Base-by-base conservation (phyloP, 2,797 vertebrate genomes). In the Pelochelys cantorii region DNA sequence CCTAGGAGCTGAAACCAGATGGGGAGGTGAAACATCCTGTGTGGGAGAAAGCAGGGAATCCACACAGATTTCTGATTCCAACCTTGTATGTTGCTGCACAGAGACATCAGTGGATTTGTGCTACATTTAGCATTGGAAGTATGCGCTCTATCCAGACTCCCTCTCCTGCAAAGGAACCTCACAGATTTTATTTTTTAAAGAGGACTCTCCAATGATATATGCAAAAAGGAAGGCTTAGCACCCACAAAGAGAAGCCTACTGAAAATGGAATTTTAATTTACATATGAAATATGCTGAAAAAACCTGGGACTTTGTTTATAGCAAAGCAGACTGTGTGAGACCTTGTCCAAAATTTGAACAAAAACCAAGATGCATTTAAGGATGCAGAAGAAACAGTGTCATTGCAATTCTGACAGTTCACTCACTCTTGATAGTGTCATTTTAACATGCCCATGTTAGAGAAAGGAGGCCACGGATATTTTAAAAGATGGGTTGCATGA, bases 381-480 rank as follows among this genome's bases (percentile, higher is more conserved):
- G 42, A 42, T 6, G 5, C 42, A 42, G 5, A 54, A 54, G 62
- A 29, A 31, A 62, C 13, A 53, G 15, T 15, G 86, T 62, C 94
- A 90, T 93, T 90, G 83, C 31, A 90, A 84, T 95, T 87, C 85
- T 53, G 57, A 95, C 89, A 88, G 84, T 86, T 92, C 88, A 59
- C 90, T 93, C 87, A 84, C 89, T 83, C 77, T 91, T 95, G 65
- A 92, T 91, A 95, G 27, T 84, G 83, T 89, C 84, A 68, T 57
- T 90, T 95, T 93, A 89, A 93, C 54, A 87, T 22, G 74, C 23
- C 31, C 54, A 57, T 90, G 78, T 87, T 83, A 89, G 75, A 62
- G 82, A 55, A 74, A 42, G 31, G 13, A 68, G 90, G 90, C 90
- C 84, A 87, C 48, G 71, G 74, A 95, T 89, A 96, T 90, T 90